Conservation (phyloP, 1,140 invertebrate species). For the Sesamia nonagrioides region DNA sequence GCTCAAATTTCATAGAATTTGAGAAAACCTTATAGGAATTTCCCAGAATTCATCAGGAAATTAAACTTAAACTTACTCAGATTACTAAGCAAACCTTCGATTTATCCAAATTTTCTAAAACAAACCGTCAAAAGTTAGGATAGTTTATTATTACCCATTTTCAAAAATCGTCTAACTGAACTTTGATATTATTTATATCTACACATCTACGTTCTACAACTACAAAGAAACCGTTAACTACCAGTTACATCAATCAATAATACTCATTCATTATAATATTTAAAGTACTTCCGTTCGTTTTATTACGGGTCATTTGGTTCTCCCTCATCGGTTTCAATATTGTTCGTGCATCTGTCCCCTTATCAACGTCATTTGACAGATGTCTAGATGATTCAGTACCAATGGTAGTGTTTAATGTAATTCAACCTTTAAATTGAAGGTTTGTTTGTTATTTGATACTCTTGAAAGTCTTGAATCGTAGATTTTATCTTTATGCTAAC, state of each 20-base stretch:
- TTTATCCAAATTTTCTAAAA: too few relatives aligned
- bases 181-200: neutral
- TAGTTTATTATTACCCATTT: too few relatives aligned
- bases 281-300: slow-evolving; percentile 55
- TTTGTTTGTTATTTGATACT: slow-evolving; percentile 36
- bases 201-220: neutral
- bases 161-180: too few relatives aligned
- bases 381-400: slow-evolving; percentile 66
- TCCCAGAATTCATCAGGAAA: too few relatives aligned
- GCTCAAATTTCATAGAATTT: neutral
- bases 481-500: slow-evolving; percentile 7
- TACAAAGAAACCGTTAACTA: slow-evolving; percentile 32
- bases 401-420: slow-evolving; percentile 62
- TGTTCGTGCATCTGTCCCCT: slow-evolving; percentile 71
- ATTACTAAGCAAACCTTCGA: too few relatives aligned
- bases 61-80: too few relatives aligned
- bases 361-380: slow-evolving; percentile 67
- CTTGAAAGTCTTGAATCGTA: slow-evolving; percentile 4
- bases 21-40: too few relatives aligned
- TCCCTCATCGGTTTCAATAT: slow-evolving; percentile 46
- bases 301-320: slow-evolving; percentile 47
- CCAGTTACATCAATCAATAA: slow-evolving; percentile 25
- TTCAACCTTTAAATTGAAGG: slow-evolving; percentile 63
- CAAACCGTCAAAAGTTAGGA: too few relatives aligned
- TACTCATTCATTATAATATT: slow-evolving; percentile 46